Evolutionary conservation across 2,888 invertebrate species (phyloP), one percentile per base, ranked within the genome.

Genomic region (Ommatoiulus sabulosus): DNA sequence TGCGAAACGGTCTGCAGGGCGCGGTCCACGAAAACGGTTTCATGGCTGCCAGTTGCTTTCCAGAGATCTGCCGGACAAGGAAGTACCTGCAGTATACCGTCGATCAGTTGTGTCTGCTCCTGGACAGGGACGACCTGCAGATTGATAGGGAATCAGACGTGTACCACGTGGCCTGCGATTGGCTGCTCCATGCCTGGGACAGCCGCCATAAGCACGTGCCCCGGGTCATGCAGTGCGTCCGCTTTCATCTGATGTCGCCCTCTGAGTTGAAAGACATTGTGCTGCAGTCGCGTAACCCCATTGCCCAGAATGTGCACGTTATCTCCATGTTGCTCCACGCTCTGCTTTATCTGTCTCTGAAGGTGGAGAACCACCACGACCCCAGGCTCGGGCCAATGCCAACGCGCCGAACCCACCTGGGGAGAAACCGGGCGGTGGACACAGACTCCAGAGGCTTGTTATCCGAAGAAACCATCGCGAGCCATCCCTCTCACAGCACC

Each of bases 151-250:
- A 85, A 44, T n/a, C 43, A 10, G 85, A 85, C 1, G 85, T 43
- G 35, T 85, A 17, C n/a, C 1, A 85, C 44, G 43, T n/a, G 5
- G 85, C 85, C 44, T 85, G 85, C 44, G 44, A 85, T 44, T 85
- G 85, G 85, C 85, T 85, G n/a, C 85, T 85, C 44, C 85, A 85
- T 7, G 85, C 35, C 0, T 85, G 85, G 85, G n/a, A 43, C 85
- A 44, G 7, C n/a, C 85, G 85, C 17, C 44, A 85, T 15, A 44
- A 43, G 85, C n/a, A 85, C 85, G 85, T 44, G 85, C n/a, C 8
- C 5, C 43, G 10, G 85, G 85, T 85, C 17, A 85, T 85, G 85
- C 43, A n/a, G 17, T 85, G 85, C 43, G 85, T 85, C 44, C 85
- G 85, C 4, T 85, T 85, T 43, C 35, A 85, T 35, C 8, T 15